Conservation (phyloP, 2,888 invertebrate genomes). For the Bimastos eiseni region DNA sequence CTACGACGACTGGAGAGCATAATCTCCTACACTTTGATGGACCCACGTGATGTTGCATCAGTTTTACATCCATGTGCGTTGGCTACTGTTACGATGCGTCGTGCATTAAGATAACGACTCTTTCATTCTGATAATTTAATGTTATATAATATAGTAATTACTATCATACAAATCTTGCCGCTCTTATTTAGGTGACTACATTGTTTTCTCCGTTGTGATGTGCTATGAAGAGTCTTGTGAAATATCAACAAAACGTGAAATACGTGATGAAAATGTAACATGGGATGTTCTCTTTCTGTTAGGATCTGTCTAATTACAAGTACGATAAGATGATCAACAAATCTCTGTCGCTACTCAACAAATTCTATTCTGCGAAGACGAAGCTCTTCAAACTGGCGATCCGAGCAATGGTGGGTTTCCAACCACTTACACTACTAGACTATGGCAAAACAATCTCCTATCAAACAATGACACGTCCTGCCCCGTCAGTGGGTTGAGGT, state of each 20-base stretch:
- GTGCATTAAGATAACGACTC: too few relatives aligned
- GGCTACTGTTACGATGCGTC: too few relatives aligned
- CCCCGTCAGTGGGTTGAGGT: too few relatives aligned
- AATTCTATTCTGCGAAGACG: constrained; percentile 60
- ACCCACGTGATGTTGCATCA: neutral
- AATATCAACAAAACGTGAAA: neutral
- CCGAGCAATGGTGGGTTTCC: constrained; percentile 48
- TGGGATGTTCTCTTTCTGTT: neutral
- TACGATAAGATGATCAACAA: constrained; percentile 61
- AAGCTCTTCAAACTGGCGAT: constrained; percentile 59
- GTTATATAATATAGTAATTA: too few relatives aligned
- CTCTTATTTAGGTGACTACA: neutral
- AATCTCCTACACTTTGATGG: neutral
- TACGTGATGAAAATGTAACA: neutral
- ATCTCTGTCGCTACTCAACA: constrained; percentile 59
- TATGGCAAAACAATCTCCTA: neutral
- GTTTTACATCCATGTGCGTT: neutral
- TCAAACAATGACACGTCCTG: too few relatives aligned
- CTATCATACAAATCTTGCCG: neutral
- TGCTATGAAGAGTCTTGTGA: neutral
- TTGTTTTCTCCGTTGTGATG: neutral
- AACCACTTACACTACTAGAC: neutral
- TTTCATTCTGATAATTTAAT: too few relatives aligned
- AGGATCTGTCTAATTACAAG: constrained; percentile 60
- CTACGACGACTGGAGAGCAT: neutral